Evolutionary conservation across 2,113 vertebrate species (phyloP).

Genomic region (Marmota flaviventris): DNA sequence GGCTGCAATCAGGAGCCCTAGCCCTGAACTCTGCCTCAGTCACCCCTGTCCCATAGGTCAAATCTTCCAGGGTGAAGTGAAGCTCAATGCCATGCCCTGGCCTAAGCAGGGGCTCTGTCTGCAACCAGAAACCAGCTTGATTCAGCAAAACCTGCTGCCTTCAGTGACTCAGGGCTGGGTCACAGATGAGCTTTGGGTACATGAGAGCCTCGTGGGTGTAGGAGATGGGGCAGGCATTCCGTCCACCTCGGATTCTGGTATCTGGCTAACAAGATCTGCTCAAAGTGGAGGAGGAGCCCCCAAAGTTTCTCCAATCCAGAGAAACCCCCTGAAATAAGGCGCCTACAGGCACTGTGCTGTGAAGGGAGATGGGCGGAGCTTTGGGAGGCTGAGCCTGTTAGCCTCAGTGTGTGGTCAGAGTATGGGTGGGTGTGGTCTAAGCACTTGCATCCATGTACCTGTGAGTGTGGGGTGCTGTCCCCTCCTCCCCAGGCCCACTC

Average conservation of each 20-base stretch:
- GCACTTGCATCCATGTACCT: not conserved
- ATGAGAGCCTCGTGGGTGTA: not conserved
- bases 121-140: not conserved
- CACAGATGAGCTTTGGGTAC: not conserved
- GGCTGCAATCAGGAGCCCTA: not conserved
- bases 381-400: not conserved
- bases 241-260: not conserved
- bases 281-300: not conserved
- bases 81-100: too few species aligned
- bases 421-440: not conserved
- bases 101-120: not conserved
- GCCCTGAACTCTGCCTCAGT: not conserved
- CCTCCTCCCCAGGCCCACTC: conserved; percentile 18
- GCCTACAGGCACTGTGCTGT: accelerated
- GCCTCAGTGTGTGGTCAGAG: not conserved
- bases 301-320: not conserved
- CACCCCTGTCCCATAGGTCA: not conserved
- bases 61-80: not conserved
- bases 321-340: not conserved
- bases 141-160: not conserved
- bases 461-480: not conserved
- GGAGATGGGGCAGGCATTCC: not conserved
- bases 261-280: not conserved
- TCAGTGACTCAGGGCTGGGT: not conserved
- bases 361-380: not conserved